Evolutionary conservation across 2,113 vertebrate species (phyloP).

Genomic region (Heterotis niloticus): DNA sequence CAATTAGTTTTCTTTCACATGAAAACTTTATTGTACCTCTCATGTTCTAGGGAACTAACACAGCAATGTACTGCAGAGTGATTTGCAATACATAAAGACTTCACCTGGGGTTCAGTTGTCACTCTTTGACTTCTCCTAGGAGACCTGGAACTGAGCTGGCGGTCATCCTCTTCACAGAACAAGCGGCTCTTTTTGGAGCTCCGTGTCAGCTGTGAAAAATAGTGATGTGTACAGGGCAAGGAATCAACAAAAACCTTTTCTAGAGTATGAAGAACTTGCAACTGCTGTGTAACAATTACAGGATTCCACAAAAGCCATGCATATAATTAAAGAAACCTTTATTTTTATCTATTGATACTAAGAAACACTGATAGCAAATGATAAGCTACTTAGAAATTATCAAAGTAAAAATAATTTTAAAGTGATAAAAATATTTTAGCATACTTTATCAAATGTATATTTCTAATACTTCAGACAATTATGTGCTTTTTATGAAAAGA

Average conservation of each 20-base stretch:
- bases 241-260: neutral
- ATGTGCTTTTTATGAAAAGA: neutral
- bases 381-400: neutral
- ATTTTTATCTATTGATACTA: conserved; percentile 1
- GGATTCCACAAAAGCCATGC: neutral
- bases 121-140: conserved; percentile 90
- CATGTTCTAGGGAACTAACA: neutral
- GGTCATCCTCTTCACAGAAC: conserved; percentile 88
- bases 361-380: neutral
- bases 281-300: no score
- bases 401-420: neutral
- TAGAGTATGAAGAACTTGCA: neutral
- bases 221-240: neutral
- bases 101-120: conserved; percentile 83
- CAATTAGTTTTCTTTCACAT: no score
- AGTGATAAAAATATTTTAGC: neutral
- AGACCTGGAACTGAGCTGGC: conserved; percentile 78
- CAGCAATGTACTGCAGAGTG: no score
- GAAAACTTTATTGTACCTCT: neutral
- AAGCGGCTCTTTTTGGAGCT: conserved; percentile 91
- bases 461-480: neutral
- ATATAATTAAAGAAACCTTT: conserved; percentile 1
- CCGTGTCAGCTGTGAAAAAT: conserved; percentile 75
- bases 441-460: neutral
- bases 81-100: neutral